Conservation (phyloP, 2,888 invertebrate genomes). For the Aphelenchoides bicaudatus region DNA sequence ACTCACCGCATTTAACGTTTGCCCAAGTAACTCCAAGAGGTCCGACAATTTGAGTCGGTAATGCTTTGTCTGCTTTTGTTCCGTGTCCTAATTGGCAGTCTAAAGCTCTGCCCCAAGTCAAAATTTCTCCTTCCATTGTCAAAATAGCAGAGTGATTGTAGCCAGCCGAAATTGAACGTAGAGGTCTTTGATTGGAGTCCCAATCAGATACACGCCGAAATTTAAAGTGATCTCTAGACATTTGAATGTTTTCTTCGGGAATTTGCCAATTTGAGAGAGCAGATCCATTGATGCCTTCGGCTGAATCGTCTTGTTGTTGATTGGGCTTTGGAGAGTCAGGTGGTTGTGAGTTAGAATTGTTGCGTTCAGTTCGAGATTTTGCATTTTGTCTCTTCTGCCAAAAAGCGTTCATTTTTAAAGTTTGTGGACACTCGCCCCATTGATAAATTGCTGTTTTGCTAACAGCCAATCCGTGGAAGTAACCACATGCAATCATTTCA, state of each 20-base stretch:
- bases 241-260: not conserved
- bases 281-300: too few species aligned
- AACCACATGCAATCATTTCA: conserved; percentile 21
- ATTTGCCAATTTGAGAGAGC: too few species aligned
- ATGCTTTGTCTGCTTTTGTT: conserved; percentile 42
- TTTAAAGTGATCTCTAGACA: conserved; percentile 14
- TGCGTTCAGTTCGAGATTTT: conserved; percentile 20
- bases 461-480: conserved; percentile 51
- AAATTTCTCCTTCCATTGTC: conserved; percentile 44
- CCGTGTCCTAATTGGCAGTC: conserved; percentile 55
- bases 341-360: conserved; percentile 8
- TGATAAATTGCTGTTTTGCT: conserved; percentile 21
- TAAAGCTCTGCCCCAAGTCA: conserved; percentile 52
- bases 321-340: too few species aligned
- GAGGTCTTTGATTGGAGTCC: conserved; percentile 7
- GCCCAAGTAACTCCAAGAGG: conserved; percentile 44
- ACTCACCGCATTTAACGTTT: conserved; percentile 43
- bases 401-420: conserved; percentile 42
- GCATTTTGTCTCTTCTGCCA: conserved; percentile 26
- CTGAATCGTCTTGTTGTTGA: too few species aligned
- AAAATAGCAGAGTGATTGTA: conserved; percentile 50
- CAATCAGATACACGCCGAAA: conserved; percentile 21
- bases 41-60: conserved; percentile 44
- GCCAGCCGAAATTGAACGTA: conserved; percentile 41
- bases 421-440: conserved; percentile 54